Percentiles rank a stretch among this genome's conserved stretches.
Conservation (phyloP, 2,113 vertebrate species). For the Echinops telfairi region DNA sequence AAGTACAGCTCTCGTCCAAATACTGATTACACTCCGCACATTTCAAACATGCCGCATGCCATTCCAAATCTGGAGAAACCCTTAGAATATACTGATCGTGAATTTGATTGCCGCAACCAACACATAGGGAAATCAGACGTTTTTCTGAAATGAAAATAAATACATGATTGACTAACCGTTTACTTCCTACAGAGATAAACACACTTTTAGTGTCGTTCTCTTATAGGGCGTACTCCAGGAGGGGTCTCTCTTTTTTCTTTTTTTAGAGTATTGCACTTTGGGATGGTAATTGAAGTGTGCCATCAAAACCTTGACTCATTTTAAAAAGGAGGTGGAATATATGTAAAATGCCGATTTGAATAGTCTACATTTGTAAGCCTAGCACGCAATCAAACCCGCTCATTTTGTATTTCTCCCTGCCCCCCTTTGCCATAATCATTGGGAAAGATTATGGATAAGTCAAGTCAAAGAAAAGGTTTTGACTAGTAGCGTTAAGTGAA, state of each 20-base stretch:
- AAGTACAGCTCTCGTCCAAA: slow-evolving; percentile 99
- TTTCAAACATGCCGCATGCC: slow-evolving; percentile 99
- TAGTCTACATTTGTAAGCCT: slow-evolving; percentile 80
- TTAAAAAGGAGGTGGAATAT: slow-evolving; percentile 83
- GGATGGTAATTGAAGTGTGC: slow-evolving; percentile 84
- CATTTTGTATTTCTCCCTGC: slow-evolving; percentile 73
- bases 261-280: slow-evolving; percentile 77
- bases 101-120: slow-evolving; percentile 99
- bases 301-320: slow-evolving; percentile 83
- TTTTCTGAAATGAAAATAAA: slow-evolving; percentile 95
- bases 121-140: slow-evolving; percentile 98
- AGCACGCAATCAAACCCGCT: slow-evolving; percentile 79
- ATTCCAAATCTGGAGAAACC: slow-evolving; percentile 99
- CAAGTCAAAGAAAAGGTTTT: slow-evolving; percentile 80
- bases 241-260: neutral
- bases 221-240: slow-evolving; percentile 79
- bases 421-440: slow-evolving; percentile 64
- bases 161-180: slow-evolving; percentile 89
- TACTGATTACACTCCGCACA: slow-evolving; percentile 99
- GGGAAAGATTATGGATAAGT: slow-evolving; percentile 70
- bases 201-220: slow-evolving; percentile 87
- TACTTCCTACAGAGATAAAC: slow-evolving; percentile 90
- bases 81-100: slow-evolving; percentile 99
- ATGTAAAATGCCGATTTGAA: slow-evolving; percentile 83
- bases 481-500: slow-evolving; percentile 72